These are phyloP conservation scores for Gambusia yucatana DNA, from an alignment of 2,797 vertebrate species.

Conservation along the genomic window DNA sequence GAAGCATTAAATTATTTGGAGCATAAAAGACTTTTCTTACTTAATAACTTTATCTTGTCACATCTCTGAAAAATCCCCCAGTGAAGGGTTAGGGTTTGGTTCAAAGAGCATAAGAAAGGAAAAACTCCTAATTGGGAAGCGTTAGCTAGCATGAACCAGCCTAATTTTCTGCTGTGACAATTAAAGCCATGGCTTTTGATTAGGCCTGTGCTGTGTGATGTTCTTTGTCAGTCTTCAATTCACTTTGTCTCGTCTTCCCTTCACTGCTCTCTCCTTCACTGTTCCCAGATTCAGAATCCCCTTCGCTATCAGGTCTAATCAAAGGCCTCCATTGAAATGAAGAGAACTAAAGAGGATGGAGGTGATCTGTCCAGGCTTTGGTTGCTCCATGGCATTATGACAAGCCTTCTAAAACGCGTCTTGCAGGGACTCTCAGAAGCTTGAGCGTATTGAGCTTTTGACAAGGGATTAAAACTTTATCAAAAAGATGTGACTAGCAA, in stretches of 20 bases:
- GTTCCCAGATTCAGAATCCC: constrained; percentile 62
- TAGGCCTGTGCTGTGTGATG: constrained; percentile 26
- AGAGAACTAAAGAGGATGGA: constrained; percentile 80
- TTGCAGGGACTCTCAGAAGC: constrained; percentile 55
- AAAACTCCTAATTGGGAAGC: constrained; percentile 25
- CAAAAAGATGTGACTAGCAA: constrained; percentile 42
- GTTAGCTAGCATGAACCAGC: constrained; percentile 20
- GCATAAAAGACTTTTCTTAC: neutral
- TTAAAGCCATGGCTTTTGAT: constrained; percentile 24
- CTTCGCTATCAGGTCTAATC: constrained; percentile 69
- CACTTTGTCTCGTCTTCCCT: constrained; percentile 26
- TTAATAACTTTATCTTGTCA: constrained; percentile 6
- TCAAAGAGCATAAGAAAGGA: constrained; percentile 23
- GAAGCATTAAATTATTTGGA: constrained; percentile 6
- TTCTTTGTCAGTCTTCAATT: constrained; percentile 29
- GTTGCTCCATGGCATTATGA: constrained; percentile 68
- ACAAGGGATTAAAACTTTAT: constrained; percentile 63
- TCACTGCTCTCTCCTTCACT: constrained; percentile 44
- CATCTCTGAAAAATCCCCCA: neutral
- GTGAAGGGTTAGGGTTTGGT: constrained; percentile 25
- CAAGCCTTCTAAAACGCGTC: constrained; percentile 55
- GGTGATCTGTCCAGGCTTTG: constrained; percentile 75
- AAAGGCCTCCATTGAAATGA: constrained; percentile 80
- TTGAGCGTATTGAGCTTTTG: constrained; percentile 75
- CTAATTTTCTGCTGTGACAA: constrained; percentile 30